phyloP scores from a whole-genome alignment of 1,140 invertebrate species.

The Drosophila busckii region DNA sequence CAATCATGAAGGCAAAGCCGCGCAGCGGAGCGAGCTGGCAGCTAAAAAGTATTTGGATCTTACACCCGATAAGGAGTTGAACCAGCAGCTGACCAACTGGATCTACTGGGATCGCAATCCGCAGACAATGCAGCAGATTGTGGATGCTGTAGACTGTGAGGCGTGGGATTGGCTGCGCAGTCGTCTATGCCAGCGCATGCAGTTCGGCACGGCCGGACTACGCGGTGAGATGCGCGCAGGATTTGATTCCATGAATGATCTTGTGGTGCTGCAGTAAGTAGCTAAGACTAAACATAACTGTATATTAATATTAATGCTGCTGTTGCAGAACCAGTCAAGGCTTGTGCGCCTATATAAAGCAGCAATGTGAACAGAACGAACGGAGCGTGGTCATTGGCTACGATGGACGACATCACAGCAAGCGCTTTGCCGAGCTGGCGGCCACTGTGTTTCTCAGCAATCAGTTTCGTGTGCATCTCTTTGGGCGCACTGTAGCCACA shows the following conservation, averaged over 20 bases:
- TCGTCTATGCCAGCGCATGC: slow-evolving; percentile 81
- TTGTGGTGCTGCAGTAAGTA: slow-evolving; percentile 92
- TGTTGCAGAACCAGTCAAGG: slow-evolving; percentile 91
- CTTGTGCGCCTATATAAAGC: slow-evolving; percentile 87
- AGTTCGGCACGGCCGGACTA: slow-evolving; percentile 94
- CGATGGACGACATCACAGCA: slow-evolving; percentile 96
- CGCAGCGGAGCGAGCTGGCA: too few relatives aligned
- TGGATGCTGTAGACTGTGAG: slow-evolving; percentile 43
- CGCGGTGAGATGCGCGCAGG: slow-evolving; percentile 95
- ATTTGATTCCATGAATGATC: slow-evolving; percentile 96
- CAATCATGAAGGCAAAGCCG: too few relatives aligned
- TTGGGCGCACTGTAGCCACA: slow-evolving; percentile 90
- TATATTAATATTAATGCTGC: neutral
- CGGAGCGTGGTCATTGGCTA: slow-evolving; percentile 94
- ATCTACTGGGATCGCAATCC: slow-evolving; percentile 50
- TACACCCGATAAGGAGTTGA: slow-evolving; percentile 42
- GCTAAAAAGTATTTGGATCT: too few relatives aligned
- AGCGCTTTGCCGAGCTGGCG: slow-evolving; percentile 95
- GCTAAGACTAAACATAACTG: neutral
- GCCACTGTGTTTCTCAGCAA: slow-evolving; percentile 89
- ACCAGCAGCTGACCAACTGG: slow-evolving; percentile 47
- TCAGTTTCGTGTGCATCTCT: slow-evolving; percentile 91
- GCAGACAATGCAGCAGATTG: slow-evolving; percentile 45
- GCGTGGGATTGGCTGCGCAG: slow-evolving; percentile 51
- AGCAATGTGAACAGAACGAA: slow-evolving; percentile 77